Percentiles rank a stretch among this genome's conserved stretches.
Conservation (phyloP, 2,113 vertebrate genomes). For the Callospermophilus lateralis region DNA sequence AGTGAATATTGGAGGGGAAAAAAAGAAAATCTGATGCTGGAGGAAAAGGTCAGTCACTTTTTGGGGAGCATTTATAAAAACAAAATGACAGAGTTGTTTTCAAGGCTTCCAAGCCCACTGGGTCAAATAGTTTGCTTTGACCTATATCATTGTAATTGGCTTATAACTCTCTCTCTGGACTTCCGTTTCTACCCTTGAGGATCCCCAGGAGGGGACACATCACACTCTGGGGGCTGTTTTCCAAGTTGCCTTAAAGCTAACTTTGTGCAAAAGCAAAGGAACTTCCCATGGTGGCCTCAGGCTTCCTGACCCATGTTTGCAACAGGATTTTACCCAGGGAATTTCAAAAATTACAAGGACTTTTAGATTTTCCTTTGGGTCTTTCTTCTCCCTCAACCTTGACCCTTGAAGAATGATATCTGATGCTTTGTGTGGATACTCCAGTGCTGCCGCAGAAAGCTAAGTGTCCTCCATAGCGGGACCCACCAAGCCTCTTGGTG, state of each 20-base stretch:
- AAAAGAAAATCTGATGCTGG: not conserved
- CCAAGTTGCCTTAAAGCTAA: not conserved
- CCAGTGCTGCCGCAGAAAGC: not conserved
- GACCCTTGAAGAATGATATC: not conserved
- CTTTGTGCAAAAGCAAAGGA: constrained; percentile 4
- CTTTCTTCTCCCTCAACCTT: not conserved
- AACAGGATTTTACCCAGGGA: not conserved
- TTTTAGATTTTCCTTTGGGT: not conserved
- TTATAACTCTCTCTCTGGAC: not conserved
- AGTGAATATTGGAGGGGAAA: not conserved
- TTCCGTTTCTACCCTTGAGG: not conserved
- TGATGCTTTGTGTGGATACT: not conserved
- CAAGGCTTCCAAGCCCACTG: not conserved
- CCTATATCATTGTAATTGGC: not conserved
- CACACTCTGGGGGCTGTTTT: not conserved
- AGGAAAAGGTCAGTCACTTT: not conserved
- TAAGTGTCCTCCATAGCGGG: not conserved
- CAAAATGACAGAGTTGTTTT: not conserved
- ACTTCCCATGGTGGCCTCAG: not conserved
- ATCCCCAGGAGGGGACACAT: not conserved
- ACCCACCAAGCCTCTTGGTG: not conserved
- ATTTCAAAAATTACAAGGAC: not conserved
- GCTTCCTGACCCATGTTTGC: not conserved
- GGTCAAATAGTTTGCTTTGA: constrained; percentile 47
- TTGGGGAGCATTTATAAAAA: constrained; percentile 18